Conservation (phyloP, 2,888 invertebrate genomes). For the Digitonthophagus gazella region DNA sequence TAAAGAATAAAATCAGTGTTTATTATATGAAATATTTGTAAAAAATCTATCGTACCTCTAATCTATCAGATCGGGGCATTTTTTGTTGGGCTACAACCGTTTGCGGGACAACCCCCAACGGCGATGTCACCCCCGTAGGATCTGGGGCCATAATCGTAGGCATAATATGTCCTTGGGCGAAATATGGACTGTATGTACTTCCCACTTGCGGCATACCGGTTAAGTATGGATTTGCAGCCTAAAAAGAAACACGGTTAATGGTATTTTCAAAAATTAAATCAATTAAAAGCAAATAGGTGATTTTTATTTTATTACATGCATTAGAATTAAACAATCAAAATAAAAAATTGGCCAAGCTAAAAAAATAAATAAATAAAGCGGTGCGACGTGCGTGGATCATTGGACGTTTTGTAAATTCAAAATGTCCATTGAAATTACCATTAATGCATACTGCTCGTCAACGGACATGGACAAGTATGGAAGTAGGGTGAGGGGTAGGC, state of each 20-base stretch:
- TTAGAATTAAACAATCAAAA: no score
- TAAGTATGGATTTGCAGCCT: constrained; percentile 91
- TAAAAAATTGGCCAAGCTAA: constrained; percentile 17
- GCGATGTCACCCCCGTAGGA: constrained; percentile 76
- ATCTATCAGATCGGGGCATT: constrained; percentile 90
- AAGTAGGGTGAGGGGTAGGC: constrained; percentile 55
- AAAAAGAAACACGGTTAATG: constrained; percentile 31
- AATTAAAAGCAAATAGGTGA: no score
- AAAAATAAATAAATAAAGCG: constrained; percentile 4
- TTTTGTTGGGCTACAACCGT: constrained; percentile 88
- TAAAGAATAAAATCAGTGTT: constrained; percentile 29
- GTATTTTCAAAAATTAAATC: not conserved
- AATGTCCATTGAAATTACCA: constrained; percentile 44
- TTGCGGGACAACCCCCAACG: constrained; percentile 80
- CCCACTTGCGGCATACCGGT: constrained; percentile 87
- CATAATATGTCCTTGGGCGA: constrained; percentile 84
- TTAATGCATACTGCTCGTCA: constrained; percentile 53
- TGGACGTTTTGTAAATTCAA: not conserved
- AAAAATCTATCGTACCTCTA: constrained; percentile 74
- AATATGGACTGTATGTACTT: constrained; percentile 89
- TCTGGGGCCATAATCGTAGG: constrained; percentile 87
- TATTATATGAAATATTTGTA: constrained; percentile 15
- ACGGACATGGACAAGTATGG: constrained; percentile 50
- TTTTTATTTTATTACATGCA: no score
- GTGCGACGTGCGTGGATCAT: not conserved